Evolutionary conservation across 2,113 vertebrate species (phyloP).

Genomic region (Phalacrocorax brasilianus): DNA sequence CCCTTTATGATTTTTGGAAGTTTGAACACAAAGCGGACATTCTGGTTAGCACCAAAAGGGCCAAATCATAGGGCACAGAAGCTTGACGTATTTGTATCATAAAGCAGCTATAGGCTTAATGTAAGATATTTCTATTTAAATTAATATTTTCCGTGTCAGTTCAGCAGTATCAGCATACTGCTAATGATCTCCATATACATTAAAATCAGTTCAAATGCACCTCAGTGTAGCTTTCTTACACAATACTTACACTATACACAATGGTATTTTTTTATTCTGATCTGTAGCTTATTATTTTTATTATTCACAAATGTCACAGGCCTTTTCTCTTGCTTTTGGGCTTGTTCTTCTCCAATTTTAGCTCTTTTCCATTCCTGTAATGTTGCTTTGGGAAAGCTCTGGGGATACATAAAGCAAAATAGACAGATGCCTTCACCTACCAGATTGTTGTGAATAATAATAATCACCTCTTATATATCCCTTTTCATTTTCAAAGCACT

Average conservation of each 20-base stretch:
- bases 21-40: background rate
- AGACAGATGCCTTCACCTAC: conserved; percentile 66
- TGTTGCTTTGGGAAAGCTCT: conserved; percentile 50
- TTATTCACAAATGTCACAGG: conserved; percentile 63
- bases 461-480: conserved; percentile 69
- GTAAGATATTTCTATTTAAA: conserved; percentile 50
- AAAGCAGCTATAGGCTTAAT: background rate
- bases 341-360: conserved; percentile 21
- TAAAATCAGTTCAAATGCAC: conserved; percentile 46
- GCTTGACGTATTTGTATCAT: background rate
- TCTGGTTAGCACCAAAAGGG: background rate
- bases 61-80: background rate
- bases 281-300: conserved; percentile 58
- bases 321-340: conserved; percentile 35
- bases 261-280: conserved; percentile 18
- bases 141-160: conserved; percentile 47
- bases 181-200: conserved; percentile 59
- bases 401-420: conserved; percentile 55
- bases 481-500: conserved; percentile 68
- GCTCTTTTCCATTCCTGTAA: conserved; percentile 40
- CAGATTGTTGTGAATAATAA: conserved; percentile 69
- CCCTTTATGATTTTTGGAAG: background rate
- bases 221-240: conserved; percentile 20
- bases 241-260: background rate
- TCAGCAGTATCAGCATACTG: conserved; percentile 58